phyloP scores from a whole-genome alignment of 2,113 vertebrate species.

The Phylloscopus trochilus region DNA sequence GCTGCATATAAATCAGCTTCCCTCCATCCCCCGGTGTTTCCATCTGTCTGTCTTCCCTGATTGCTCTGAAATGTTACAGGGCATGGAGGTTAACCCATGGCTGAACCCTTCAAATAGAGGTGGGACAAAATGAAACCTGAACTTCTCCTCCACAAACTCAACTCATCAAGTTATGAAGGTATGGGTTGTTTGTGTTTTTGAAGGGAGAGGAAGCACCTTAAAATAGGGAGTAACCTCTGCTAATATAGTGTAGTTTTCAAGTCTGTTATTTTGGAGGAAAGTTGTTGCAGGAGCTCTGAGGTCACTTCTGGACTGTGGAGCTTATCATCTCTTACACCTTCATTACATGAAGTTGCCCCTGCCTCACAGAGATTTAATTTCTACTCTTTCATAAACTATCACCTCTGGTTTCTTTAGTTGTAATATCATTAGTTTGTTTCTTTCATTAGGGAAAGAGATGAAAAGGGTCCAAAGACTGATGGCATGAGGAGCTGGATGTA shows the following conservation, averaged over 20 bases:
- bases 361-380: background rate
- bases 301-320: background rate
- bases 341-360: background rate
- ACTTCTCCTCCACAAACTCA: background rate
- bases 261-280: background rate
- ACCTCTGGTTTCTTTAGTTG: background rate
- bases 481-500: background rate
- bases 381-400: background rate
- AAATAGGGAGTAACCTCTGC: background rate
- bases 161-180: background rate
- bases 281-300: background rate
- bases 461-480: background rate
- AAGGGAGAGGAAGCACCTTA: background rate
- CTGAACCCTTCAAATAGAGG: conserved; percentile 15
- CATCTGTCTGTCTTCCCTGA: conserved; percentile 61
- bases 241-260: background rate
- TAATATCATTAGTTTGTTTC: background rate
- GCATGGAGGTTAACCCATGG: background rate
- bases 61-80: conserved; percentile 54
- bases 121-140: background rate
- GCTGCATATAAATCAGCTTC: conserved; percentile 55
- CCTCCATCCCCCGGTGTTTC: conserved; percentile 38
- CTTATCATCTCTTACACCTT: background rate
- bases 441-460: background rate
- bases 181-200: background rate